phyloP scores from a whole-genome alignment of 2,888 invertebrate genomes.

The Lordiphosa andalusiaca region DNA sequence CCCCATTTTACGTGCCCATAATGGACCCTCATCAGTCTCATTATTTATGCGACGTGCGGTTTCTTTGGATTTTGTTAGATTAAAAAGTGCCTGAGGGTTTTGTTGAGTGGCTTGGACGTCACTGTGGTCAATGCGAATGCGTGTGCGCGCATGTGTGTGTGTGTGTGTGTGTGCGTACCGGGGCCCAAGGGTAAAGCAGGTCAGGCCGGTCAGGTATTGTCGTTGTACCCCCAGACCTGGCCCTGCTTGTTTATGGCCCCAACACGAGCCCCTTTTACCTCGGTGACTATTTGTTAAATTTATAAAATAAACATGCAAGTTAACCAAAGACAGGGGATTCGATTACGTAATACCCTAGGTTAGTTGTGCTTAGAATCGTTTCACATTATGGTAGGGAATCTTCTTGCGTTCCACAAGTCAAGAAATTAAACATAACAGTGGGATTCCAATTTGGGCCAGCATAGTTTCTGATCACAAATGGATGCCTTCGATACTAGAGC shows the following conservation, averaged over 20 bases:
- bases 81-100: constrained; percentile 76
- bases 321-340: constrained; percentile 16
- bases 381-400: too few species aligned
- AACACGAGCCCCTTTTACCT: constrained; percentile 66
- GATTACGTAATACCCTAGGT: constrained; percentile 36
- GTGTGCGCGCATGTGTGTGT: constrained; percentile 2
- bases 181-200: constrained; percentile 52
- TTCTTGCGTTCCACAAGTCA: too few species aligned
- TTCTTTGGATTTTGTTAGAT: constrained; percentile 77
- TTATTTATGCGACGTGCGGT: constrained; percentile 77
- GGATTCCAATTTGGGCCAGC: too few species aligned
- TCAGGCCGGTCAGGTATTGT: constrained; percentile 70
- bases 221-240: constrained; percentile 43
- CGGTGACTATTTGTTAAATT: constrained; percentile 72
- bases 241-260: constrained; percentile 62
- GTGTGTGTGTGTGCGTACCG: constrained; percentile 7
- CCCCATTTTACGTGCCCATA: constrained; percentile 69
- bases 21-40: constrained; percentile 77
- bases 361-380: too few species aligned
- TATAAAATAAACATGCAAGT: constrained; percentile 54
- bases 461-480: too few species aligned
- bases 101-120: constrained; percentile 67
- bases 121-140: constrained; percentile 58
- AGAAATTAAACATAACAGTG: too few species aligned
- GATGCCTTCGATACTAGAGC: too few species aligned